phyloP scores from a whole-genome alignment of 2,888 invertebrate genomes.

The Acronicta alni region DNA sequence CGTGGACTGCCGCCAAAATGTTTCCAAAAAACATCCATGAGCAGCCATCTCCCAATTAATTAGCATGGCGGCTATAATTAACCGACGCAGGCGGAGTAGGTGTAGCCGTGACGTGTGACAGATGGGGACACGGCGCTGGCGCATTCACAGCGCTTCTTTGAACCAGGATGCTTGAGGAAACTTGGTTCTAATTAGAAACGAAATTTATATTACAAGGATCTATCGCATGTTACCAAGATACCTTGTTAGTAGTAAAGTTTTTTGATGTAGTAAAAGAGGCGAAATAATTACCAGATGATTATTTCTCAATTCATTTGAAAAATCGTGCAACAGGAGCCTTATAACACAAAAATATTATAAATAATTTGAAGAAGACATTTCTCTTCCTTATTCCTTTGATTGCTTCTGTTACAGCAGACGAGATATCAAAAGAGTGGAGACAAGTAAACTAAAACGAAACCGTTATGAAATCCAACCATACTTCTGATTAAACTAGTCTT shows the following conservation, averaged over 20 bases:
- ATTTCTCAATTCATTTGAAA: conserved; percentile 31
- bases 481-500: too few species aligned
- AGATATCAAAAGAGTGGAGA: background rate
- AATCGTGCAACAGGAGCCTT: conserved; percentile 7
- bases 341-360: background rate
- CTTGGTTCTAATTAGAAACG: conserved; percentile 78
- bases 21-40: conserved; percentile 50
- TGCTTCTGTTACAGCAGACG: too few species aligned
- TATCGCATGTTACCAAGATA: conserved; percentile 53
- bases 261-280: conserved; percentile 30
- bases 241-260: conserved; percentile 49
- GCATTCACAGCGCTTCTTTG: conserved; percentile 73
- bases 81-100: conserved; percentile 69
- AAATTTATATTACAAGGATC: conserved; percentile 75
- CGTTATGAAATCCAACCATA: too few species aligned
- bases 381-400: too few species aligned
- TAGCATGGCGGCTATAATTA: conserved; percentile 81
- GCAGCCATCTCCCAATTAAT: conserved; percentile 76
- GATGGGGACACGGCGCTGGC: conserved; percentile 84
- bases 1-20: conserved; percentile 41
- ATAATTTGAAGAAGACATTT: background rate
- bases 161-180: conserved; percentile 72
- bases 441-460: too few species aligned
- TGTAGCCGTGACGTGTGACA: conserved; percentile 81
- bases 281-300: conserved; percentile 37